Conservation (phyloP, 2,888 invertebrate genomes). For the Carterocephalus palaemon region DNA sequence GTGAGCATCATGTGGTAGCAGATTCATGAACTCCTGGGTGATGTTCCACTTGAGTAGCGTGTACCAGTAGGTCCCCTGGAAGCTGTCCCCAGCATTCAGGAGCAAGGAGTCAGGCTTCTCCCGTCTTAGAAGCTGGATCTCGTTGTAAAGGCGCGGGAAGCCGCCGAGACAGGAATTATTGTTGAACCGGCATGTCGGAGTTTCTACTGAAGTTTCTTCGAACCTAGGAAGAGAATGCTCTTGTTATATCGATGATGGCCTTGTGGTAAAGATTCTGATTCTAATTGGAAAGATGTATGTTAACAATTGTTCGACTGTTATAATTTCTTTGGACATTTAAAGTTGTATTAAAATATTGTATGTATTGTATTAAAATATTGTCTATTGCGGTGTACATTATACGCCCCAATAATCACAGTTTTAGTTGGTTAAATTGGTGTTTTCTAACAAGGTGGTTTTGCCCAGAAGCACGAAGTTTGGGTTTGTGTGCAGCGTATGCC, state of each 20-base stretch:
- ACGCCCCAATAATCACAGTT: no score
- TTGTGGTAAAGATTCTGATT: no score
- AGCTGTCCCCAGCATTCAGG: constrained; percentile 90
- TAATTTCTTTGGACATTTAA: no score
- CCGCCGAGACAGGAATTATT: constrained; percentile 81
- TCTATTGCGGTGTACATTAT: no score
- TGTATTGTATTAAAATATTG: no score
- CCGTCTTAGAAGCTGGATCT: constrained; percentile 66
- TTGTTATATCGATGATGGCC: neutral
- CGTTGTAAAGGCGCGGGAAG: constrained; percentile 81
- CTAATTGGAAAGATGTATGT: no score
- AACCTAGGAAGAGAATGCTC: constrained; percentile 65
- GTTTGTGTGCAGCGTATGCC: no score
- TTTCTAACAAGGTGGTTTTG: no score
- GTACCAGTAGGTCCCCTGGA: constrained; percentile 91
- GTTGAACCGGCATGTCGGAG: constrained; percentile 75
- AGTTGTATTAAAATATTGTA: no score
- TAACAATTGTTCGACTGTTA: no score
- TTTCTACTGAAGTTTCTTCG: constrained; percentile 76
- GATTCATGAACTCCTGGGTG: constrained; percentile 85
- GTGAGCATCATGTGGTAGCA: constrained; percentile 86
- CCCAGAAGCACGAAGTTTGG: no score
- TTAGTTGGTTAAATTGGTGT: no score
- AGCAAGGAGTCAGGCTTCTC: constrained; percentile 81
- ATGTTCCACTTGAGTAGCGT: constrained; percentile 84